Conservation (phyloP, 1,140 invertebrate genomes). For the Drosophila paulistorum region DNA sequence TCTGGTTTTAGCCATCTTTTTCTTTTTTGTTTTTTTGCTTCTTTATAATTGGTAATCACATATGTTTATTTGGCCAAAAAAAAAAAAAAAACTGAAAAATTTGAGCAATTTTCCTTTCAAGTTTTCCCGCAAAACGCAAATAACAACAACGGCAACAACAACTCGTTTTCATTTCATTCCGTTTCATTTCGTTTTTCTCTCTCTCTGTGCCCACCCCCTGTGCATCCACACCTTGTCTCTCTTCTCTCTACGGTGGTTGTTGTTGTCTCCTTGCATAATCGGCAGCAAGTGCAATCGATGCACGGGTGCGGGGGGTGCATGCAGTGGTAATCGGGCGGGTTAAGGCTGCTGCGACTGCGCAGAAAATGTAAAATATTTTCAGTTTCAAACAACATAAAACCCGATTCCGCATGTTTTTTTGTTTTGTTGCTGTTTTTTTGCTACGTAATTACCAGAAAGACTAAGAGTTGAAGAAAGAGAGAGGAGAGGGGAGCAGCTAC, state of each 20-base stretch:
- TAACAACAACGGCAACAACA: constrained; percentile 2
- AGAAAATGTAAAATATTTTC: constrained; percentile 70
- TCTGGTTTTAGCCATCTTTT: constrained; percentile 36
- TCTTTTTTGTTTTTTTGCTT: neutral
- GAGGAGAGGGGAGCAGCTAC: constrained; percentile 7
- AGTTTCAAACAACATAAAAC: constrained; percentile 64
- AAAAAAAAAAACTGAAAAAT: constrained; percentile 24
- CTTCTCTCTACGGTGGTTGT: constrained; percentile 17
- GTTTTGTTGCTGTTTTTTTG: constrained; percentile 6
- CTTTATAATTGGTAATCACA: constrained; percentile 54
- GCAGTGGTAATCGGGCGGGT: neutral
- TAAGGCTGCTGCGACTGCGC: constrained; percentile 48
- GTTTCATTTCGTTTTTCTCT: constrained; percentile 5
- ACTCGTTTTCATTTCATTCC: constrained; percentile 18
- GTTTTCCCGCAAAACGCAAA: constrained; percentile 53
- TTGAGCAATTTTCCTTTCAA: constrained; percentile 68
- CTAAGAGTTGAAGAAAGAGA: constrained; percentile 30
- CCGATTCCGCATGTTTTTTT: constrained; percentile 68
- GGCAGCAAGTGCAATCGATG: constrained; percentile 49
- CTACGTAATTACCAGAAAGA: constrained; percentile 75
- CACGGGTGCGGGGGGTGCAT: constrained; percentile 27
- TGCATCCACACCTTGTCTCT: neutral
- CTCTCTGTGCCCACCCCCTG: neutral
- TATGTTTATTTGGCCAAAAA: constrained; percentile 59
- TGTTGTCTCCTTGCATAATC: constrained; percentile 62